These are phyloP conservation scores for Amphimallon solstitiale DNA, from an alignment of 2,888 invertebrate species.

Conservation along the genomic window DNA sequence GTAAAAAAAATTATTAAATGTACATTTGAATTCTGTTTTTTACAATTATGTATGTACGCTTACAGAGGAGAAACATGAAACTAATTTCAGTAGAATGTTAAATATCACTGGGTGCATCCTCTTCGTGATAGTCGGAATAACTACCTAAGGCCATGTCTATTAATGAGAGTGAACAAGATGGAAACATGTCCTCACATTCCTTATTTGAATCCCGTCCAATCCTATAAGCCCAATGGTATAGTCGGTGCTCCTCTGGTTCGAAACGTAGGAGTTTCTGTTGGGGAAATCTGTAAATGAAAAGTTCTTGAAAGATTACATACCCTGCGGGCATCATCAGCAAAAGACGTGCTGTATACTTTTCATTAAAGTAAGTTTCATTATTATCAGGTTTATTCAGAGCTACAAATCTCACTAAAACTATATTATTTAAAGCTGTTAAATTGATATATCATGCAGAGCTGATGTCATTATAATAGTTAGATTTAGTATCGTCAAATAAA, in stretches of 20 bases:
- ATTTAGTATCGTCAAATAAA: too few species aligned
- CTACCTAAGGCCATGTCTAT: constrained; percentile 76
- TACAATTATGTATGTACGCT: too few species aligned
- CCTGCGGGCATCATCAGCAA: not conserved
- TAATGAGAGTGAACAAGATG: constrained; percentile 75
- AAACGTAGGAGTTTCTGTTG: constrained; percentile 70
- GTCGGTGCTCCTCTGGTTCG: constrained; percentile 73
- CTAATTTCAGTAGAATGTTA: not conserved
- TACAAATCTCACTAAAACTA: too few species aligned
- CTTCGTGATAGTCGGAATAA: constrained; percentile 36
- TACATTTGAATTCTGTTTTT: too few species aligned
- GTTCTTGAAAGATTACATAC: not conserved
- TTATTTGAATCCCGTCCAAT: constrained; percentile 60
- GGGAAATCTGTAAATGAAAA: constrained; percentile 69
- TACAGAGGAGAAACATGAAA: too few species aligned
- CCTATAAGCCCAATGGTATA: constrained; percentile 74
- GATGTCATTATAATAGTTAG: too few species aligned
- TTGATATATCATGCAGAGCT: too few species aligned
- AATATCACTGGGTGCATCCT: constrained; percentile 1
- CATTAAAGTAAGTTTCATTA: too few species aligned
- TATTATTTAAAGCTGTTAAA: too few species aligned
- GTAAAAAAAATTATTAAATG: too few species aligned
- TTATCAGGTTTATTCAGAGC: too few species aligned
- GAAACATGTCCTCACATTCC: constrained; percentile 68
- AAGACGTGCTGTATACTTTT: not conserved